These are phyloP conservation scores for Malacosoma neustria DNA, from an alignment of 2,888 invertebrate genomes.

Conservation along the genomic window DNA sequence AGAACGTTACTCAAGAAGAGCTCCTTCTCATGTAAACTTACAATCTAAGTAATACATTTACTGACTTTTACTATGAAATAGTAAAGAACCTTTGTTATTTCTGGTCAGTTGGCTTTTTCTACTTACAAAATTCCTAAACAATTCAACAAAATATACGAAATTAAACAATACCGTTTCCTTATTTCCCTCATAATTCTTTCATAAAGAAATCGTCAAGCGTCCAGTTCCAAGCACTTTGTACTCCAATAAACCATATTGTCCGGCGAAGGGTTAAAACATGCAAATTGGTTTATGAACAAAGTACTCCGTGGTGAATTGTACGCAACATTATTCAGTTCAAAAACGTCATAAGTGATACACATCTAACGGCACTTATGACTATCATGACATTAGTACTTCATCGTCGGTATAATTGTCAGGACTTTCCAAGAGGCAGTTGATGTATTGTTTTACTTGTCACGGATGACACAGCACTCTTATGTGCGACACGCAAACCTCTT, in stretches of 20 bases:
- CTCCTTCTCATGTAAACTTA: too few species aligned
- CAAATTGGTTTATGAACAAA: constrained; percentile 59
- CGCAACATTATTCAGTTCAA: background rate
- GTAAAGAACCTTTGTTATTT: too few species aligned
- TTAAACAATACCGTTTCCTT: too few species aligned
- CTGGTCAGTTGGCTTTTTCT: too few species aligned
- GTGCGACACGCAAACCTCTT: background rate
- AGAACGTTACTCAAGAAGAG: too few species aligned
- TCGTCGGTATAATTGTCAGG: background rate
- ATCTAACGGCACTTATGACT: background rate
- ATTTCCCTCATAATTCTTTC: too few species aligned
- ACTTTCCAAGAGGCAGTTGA: background rate
- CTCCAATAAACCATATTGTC: background rate
- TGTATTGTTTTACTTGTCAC: background rate
- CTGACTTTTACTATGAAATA: too few species aligned
- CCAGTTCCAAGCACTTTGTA: background rate
- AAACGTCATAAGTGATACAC: background rate
- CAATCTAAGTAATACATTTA: too few species aligned
- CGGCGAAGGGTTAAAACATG: constrained; percentile 62
- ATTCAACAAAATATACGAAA: too few species aligned
- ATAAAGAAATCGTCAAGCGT: background rate
- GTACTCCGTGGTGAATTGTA: constrained; percentile 6
- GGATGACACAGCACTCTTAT: background rate
- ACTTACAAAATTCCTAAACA: too few species aligned
- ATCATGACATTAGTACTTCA: background rate